Evolutionary conservation across 1,140 invertebrate genomes (phyloP).

Genomic region (Lysiphlebus fabarum): DNA sequence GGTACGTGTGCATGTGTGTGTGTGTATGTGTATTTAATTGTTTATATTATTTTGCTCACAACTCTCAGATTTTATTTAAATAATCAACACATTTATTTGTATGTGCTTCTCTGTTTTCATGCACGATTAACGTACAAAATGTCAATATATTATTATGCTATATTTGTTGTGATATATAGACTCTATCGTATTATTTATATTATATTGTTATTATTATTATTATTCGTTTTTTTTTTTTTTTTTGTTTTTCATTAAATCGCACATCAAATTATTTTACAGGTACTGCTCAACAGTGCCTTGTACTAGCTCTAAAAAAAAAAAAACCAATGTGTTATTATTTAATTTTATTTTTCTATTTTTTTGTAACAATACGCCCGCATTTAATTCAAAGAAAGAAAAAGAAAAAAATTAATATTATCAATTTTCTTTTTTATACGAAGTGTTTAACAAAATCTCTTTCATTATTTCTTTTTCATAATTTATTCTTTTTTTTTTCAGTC

Average conservation of each 20-base stretch:
- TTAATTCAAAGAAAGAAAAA: background rate
- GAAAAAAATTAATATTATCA: no score
- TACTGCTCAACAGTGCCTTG: constrained; percentile 50
- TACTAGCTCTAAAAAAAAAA: background rate
- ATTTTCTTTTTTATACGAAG: background rate
- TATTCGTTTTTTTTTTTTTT: no score
- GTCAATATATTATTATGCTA: constrained; percentile 58
- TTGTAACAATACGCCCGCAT: constrained; percentile 20
- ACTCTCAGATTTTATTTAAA: no score
- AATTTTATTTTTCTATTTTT: background rate
- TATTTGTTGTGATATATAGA: constrained; percentile 50
- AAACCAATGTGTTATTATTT: no score
- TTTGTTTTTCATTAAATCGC: constrained; percentile 4
- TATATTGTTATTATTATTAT: constrained; percentile 39
- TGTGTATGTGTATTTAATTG: no score
- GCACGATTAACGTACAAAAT: constrained; percentile 54
- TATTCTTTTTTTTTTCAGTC: constrained; percentile 16
- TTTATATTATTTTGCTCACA: no score
- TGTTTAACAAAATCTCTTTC: background rate
- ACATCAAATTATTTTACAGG: constrained; percentile 19
- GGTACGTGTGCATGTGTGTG: no score
- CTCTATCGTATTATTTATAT: constrained; percentile 54
- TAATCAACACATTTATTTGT: constrained; percentile 23
- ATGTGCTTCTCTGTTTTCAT: constrained; percentile 26
- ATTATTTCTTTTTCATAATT: background rate